These are phyloP conservation scores for Siphlonurus alternatus DNA, from an alignment of 2,888 invertebrate genomes.

Conservation along the genomic window DNA sequence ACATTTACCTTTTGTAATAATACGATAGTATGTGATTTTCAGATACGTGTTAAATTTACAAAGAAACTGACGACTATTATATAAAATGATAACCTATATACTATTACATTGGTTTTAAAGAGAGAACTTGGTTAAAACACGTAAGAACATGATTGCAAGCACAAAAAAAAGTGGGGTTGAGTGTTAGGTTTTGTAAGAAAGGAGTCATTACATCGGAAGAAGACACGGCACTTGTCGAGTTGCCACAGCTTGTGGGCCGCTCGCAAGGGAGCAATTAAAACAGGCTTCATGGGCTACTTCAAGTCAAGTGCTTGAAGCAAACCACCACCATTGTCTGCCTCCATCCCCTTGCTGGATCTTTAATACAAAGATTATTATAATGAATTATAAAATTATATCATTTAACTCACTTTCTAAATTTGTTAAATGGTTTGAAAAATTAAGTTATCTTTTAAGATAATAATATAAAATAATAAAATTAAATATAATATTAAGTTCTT, in stretches of 20 bases:
- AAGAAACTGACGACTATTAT: too few relatives aligned
- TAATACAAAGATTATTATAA: constrained; percentile 7
- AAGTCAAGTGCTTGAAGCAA: too few relatives aligned
- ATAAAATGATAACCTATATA: too few relatives aligned
- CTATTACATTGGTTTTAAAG: too few relatives aligned
- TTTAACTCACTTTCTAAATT: constrained; percentile 27
- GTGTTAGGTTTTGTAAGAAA: not conserved
- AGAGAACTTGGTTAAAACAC: too few relatives aligned
- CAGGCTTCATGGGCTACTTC: not conserved
- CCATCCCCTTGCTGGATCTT: not conserved
- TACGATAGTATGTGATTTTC: too few relatives aligned
- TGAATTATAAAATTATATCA: constrained; percentile 15
- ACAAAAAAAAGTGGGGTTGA: too few relatives aligned
- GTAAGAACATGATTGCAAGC: too few relatives aligned
- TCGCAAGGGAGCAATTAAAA: not conserved
- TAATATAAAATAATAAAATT: too few relatives aligned
- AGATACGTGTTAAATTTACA: too few relatives aligned
- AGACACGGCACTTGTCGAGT: not conserved
- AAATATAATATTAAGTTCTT: too few relatives aligned
- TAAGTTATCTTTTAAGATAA: constrained; percentile 11
- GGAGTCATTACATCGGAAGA: not conserved
- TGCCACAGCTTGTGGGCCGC: not conserved
- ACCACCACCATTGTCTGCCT: too few relatives aligned
- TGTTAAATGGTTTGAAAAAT: constrained; percentile 16
- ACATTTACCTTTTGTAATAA: not conserved